These are phyloP conservation scores for Drosophila macrothrix DNA, from an alignment of 2,888 invertebrate species.

Conservation along the genomic window DNA sequence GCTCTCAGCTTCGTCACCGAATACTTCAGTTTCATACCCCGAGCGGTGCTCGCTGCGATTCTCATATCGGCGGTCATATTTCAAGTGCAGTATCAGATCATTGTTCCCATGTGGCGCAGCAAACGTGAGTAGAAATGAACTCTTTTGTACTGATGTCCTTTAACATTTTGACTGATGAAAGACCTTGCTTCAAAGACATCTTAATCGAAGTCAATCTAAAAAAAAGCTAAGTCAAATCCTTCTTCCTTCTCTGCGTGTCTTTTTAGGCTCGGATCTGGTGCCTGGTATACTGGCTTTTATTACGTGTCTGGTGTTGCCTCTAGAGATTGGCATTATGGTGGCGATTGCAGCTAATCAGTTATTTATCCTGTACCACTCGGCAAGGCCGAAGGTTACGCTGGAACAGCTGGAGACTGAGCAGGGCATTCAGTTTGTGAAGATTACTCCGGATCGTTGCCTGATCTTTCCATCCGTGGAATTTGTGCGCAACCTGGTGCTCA, in stretches of 20 bases:
- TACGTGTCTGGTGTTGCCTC: slow-evolving; percentile 92
- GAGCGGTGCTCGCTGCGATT: slow-evolving; percentile 93
- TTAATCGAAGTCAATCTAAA: background rate
- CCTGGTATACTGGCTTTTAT: slow-evolving; percentile 95
- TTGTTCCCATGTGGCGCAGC: slow-evolving; percentile 94
- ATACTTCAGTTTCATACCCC: slow-evolving; percentile 94
- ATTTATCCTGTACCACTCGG: slow-evolving; percentile 94
- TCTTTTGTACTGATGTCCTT: no score
- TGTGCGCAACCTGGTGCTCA: slow-evolving; percentile 92
- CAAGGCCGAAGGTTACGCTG: slow-evolving; percentile 92
- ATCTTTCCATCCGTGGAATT: slow-evolving; percentile 96
- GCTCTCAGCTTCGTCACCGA: slow-evolving; percentile 94
- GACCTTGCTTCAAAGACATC: background rate
- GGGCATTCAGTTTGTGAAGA: slow-evolving; percentile 91
- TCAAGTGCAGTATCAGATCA: slow-evolving; percentile 94
- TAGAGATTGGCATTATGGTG: slow-evolving; percentile 94
- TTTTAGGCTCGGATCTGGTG: slow-evolving; percentile 92
- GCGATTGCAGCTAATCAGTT: slow-evolving; percentile 93
- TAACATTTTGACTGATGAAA: no score
- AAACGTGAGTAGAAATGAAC: slow-evolving; percentile 88
- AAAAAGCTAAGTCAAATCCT: background rate
- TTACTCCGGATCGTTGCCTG: slow-evolving; percentile 94
- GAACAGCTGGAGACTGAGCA: slow-evolving; percentile 90
- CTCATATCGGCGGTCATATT: slow-evolving; percentile 96
- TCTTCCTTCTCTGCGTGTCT: background rate